Percentiles rank a stretch among this genome's conserved stretches.
Evolutionary conservation across 1,140 invertebrate species (phyloP).

Genomic region (Philotrypesis tridentata): DNA sequence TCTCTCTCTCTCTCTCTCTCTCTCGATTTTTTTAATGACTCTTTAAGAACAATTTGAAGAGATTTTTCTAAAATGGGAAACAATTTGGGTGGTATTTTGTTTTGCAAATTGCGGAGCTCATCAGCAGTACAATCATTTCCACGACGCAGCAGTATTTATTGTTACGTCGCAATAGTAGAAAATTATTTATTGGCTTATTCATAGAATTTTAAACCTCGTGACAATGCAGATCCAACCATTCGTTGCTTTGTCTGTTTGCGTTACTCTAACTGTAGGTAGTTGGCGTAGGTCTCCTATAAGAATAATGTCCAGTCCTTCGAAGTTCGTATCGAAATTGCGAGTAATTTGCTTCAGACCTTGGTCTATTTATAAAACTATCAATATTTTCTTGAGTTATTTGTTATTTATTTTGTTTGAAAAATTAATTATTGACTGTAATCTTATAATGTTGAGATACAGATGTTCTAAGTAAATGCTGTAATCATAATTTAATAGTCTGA

Average conservation of each 20-base stretch:
- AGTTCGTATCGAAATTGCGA: slow-evolving; percentile 40
- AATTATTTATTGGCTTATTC: slow-evolving; percentile 55
- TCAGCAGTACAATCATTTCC: too few relatives aligned
- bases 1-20: too few relatives aligned
- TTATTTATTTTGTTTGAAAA: background rate
- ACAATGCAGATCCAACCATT: slow-evolving; percentile 45
- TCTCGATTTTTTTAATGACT: too few relatives aligned
- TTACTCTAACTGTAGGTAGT: slow-evolving; percentile 50
- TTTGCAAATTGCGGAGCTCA: too few relatives aligned
- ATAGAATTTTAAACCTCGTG: slow-evolving; percentile 53
- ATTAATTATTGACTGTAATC: slow-evolving; percentile 39
- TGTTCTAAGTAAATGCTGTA: slow-evolving; percentile 45
- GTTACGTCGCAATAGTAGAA: too few relatives aligned
- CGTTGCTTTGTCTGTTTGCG: slow-evolving; percentile 22
- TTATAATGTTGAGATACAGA: slow-evolving; percentile 50
- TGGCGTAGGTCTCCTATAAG: slow-evolving; percentile 54
- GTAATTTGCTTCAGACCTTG: slow-evolving; percentile 59
- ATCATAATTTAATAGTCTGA: slow-evolving; percentile 49
- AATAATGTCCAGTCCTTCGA: slow-evolving; percentile 52
- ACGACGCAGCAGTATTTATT: too few relatives aligned
- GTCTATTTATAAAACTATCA: slow-evolving; percentile 56
- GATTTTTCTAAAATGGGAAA: too few relatives aligned
- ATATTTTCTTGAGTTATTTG: background rate
- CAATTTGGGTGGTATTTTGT: too few relatives aligned
- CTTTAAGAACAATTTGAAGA: too few relatives aligned